These are phyloP conservation scores for Petrocephalus schoutedeni DNA, from an alignment of 2,797 vertebrate species.

Conservation along the genomic window DNA sequence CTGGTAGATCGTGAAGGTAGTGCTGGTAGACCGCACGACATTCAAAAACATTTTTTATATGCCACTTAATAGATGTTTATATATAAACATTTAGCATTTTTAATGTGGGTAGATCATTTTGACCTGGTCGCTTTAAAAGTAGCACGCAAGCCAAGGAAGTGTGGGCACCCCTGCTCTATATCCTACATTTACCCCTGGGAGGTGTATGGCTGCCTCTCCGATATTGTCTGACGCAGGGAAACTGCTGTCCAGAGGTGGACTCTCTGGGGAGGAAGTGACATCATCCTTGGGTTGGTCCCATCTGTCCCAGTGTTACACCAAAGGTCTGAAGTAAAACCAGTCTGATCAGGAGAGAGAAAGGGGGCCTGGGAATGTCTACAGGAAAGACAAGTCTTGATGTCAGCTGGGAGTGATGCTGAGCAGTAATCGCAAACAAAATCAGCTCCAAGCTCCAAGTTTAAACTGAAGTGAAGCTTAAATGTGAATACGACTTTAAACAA, in stretches of 20 bases:
- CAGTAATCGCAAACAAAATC: not conserved
- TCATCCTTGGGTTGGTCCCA: slow-evolving; percentile 33
- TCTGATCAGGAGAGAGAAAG: slow-evolving; percentile 46
- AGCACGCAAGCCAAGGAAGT: no score
- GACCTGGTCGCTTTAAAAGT: no score
- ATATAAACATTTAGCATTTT: no score
- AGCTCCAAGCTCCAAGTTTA: not conserved
- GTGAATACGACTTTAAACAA: not conserved
- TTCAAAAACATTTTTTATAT: no score
- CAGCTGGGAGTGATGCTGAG: not conserved
- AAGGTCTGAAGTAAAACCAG: slow-evolving; percentile 48
- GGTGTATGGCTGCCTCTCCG: not conserved
- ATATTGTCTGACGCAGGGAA: not conserved
- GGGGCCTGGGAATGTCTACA: slow-evolving; percentile 51
- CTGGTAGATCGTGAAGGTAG: no score
- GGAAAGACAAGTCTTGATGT: slow-evolving; percentile 7
- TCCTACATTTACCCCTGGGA: not conserved
- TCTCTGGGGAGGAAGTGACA: not conserved
- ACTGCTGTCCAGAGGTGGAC: not conserved
- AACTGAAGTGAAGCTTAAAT: not conserved
- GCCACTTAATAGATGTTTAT: no score
- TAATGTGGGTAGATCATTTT: no score
- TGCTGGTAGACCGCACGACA: no score
- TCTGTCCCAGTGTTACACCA: slow-evolving; percentile 40
- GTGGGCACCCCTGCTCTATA: not conserved